Evolutionary conservation across 2,888 invertebrate species (phyloP), one percentile per base, ranked within the genome.

Genomic region (Lepeophtheirus nordmannii): DNA sequence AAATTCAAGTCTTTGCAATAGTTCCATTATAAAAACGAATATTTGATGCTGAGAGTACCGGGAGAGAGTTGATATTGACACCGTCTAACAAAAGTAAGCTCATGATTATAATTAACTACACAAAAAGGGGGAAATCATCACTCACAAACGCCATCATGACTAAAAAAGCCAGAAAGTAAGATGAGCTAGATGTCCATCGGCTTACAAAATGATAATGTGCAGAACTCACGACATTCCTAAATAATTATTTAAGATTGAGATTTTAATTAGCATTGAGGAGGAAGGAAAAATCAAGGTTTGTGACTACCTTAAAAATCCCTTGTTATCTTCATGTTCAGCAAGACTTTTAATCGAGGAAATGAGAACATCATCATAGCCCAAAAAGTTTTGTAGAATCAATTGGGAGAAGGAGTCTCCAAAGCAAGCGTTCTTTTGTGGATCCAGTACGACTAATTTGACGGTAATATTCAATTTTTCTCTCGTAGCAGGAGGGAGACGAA

Each of bases 41-140:
- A 99, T 97, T 80, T 98, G 98, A 76, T 98, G 97, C 78, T 99
- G 98, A 12, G 97, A 97, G 78, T 97, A 98, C 63, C 97, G 85
- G 72, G 98, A 80, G 72, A 98, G 79, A 88, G 97, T 96, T 58
- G 97, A 97, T 72, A 96, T 93, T 59, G 94, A 92, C 70, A 97
- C 87, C 38, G 97, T 98, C 97, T 98, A 84, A 68, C 87, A 85
- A 74, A 78, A 73, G 73, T 69, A 58, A 8, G 22, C 1, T 60
- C 17, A 20, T 38, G 7, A 37, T 17, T 14, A 62, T 41, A 17
- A 38, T 23, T 39, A 20, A 39, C n/a, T n/a, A n/a, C n/a, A n/a
- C n/a, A n/a, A n/a, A n/a, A n/a, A n/a, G n/a, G n/a, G n/a, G n/a
- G n/a, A n/a, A n/a, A n/a, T n/a, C n/a, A n/a, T 20, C 10, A 90